phyloP scores from a whole-genome alignment of 2,113 vertebrate genomes.

The Gymnarchus niloticus region DNA sequence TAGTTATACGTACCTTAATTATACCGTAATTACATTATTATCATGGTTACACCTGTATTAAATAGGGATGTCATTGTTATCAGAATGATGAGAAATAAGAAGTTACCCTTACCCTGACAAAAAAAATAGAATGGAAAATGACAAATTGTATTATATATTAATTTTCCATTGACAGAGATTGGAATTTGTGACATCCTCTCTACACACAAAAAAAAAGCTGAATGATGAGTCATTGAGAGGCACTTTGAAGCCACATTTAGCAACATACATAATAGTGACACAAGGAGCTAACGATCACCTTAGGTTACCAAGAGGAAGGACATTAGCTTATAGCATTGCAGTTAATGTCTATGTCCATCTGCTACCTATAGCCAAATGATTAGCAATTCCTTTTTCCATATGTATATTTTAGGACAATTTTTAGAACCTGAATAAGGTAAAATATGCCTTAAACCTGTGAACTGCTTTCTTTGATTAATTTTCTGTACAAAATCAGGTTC shows the following conservation, averaged over 20 bases:
- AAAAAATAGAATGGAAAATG: not conserved
- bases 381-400: not conserved
- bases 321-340: not conserved
- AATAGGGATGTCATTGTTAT: conserved; percentile 40
- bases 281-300: not conserved
- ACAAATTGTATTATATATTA: not conserved
- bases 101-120: not conserved
- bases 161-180: not conserved
- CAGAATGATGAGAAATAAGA: conserved; percentile 21
- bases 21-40: conserved; percentile 50
- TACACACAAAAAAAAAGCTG: not conserved
- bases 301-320: not conserved
- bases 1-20: conserved; percentile 45
- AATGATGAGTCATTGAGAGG: not conserved
- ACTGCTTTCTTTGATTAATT: not conserved
- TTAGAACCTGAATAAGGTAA: not conserved
- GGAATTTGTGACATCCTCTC: not conserved
- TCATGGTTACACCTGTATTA: conserved; percentile 49
- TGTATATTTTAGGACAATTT: not conserved
- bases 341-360: not conserved
- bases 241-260: not conserved
- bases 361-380: not conserved
- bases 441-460: not conserved
- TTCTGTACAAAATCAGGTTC: not conserved
- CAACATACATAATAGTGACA: not conserved